Percentiles rank a stretch among this genome's conserved stretches.
These are phyloP conservation scores for Gymnocypris eckloni DNA, from an alignment of 2,797 vertebrate species.

Conservation along the genomic window DNA sequence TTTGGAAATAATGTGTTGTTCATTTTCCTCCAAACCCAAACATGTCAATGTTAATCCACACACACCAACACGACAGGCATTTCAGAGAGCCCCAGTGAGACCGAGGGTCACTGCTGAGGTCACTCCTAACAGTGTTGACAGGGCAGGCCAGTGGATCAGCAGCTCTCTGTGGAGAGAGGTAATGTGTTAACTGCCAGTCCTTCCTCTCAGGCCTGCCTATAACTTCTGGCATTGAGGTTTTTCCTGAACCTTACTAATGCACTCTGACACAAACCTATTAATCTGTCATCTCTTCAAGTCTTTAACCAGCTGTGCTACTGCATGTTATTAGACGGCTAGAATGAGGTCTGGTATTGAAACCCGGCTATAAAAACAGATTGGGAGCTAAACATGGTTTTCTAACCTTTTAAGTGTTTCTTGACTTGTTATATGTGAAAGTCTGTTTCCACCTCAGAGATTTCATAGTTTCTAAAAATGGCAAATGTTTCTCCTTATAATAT, in stretches of 20 bases:
- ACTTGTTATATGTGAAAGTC: neutral
- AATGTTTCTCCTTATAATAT: neutral
- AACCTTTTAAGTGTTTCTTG: neutral
- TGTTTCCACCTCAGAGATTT: neutral
- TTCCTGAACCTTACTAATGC: conserved; percentile 20
- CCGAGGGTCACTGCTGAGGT: conserved; percentile 62
- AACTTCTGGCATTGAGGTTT: conserved; percentile 38
- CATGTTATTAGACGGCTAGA: neutral
- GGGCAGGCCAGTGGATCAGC: conserved; percentile 60
- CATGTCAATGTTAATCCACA: conserved; percentile 36
- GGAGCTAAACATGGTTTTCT: neutral
- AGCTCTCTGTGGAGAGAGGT: conserved; percentile 84
- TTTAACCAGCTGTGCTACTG: neutral
- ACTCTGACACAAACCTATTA: neutral
- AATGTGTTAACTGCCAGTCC: conserved; percentile 69
- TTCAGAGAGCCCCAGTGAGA: conserved; percentile 76
- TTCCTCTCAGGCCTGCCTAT: conserved; percentile 23
- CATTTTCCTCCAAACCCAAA: conserved; percentile 54
- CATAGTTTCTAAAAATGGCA: neutral
- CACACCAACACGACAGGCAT: conserved; percentile 69
- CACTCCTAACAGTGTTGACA: conserved; percentile 58
- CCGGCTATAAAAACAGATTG: neutral
- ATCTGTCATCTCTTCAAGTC: conserved; percentile 1
- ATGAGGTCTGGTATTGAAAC: neutral
- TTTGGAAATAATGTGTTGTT: conserved; percentile 26